phyloP scores from a whole-genome alignment of 2,888 invertebrate species.

The Eilema depressum region DNA sequence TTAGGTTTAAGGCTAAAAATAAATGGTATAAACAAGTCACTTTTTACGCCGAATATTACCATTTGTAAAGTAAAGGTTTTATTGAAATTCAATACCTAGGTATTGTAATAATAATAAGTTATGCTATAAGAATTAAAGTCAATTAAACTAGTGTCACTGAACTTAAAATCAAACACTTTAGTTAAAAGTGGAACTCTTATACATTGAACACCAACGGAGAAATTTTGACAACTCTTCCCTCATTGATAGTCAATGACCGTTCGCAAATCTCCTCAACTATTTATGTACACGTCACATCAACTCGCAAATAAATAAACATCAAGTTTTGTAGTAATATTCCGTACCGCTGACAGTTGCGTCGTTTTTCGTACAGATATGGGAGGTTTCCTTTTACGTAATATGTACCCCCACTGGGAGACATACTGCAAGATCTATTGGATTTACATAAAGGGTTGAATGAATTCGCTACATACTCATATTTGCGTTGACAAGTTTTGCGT shows the following conservation, averaged over 20 bases:
- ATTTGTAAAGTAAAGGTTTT: no score
- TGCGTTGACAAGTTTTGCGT: slow-evolving; percentile 40
- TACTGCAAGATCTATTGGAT: slow-evolving; percentile 60
- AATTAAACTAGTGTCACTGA: no score
- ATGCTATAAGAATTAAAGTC: no score
- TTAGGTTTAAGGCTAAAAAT: no score
- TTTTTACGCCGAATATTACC: no score
- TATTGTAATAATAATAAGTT: no score
- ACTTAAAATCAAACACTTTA: not conserved
- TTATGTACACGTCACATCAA: slow-evolving; percentile 31
- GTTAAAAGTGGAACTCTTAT: not conserved
- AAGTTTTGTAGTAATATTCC: slow-evolving; percentile 32
- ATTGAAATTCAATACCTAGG: no score
- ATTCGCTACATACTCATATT: slow-evolving; percentile 47
- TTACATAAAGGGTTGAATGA: slow-evolving; percentile 64
- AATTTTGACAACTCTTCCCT: not conserved
- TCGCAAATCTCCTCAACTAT: slow-evolving; percentile 26
- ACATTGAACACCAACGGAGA: not conserved
- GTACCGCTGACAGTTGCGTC: slow-evolving; percentile 34
- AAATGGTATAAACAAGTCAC: no score
- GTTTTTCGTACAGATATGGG: slow-evolving; percentile 31
- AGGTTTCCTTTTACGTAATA: slow-evolving; percentile 35
- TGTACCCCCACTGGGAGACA: slow-evolving; percentile 49
- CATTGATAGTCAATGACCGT: slow-evolving; percentile 24
- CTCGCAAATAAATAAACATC: slow-evolving; percentile 33